phyloP scores from a whole-genome alignment of 1,140 invertebrate species.

The Drosophila pseudoananassae region DNA sequence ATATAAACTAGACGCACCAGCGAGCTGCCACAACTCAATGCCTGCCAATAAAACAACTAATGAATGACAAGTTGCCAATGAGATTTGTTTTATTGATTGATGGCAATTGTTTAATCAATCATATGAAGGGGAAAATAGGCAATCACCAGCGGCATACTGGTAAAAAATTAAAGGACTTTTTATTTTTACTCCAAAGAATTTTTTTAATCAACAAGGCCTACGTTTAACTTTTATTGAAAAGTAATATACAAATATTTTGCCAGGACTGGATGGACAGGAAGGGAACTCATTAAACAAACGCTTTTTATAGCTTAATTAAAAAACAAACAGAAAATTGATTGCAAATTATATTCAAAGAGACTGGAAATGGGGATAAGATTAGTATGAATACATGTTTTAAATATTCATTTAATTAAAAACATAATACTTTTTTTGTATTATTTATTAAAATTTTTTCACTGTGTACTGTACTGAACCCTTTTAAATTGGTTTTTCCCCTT shows the following conservation, averaged over 20 bases:
- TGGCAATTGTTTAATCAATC: constrained; percentile 55
- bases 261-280: not conserved
- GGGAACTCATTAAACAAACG: constrained; percentile 19
- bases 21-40: constrained; percentile 1
- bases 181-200: not conserved
- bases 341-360: not conserved
- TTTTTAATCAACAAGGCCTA: constrained; percentile 27
- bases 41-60: constrained; percentile 36
- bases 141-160: not conserved
- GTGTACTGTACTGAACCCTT: constrained; percentile 9
- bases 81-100: constrained; percentile 48
- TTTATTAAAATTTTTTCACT: not conserved
- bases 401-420: not conserved
- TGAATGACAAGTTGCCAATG: constrained; percentile 42
- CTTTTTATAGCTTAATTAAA: constrained; percentile 42
- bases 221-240: constrained; percentile 22
- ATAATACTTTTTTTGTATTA: not conserved
- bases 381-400: not conserved
- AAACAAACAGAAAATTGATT: constrained; percentile 23
- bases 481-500: constrained; percentile 16
- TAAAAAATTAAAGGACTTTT: not conserved
- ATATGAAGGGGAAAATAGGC: constrained; percentile 15
- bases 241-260: constrained; percentile 44
- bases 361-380: not conserved
- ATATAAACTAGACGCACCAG: constrained; percentile 26